These are phyloP conservation scores for Chloromyia formosa DNA, from an alignment of 2,888 invertebrate genomes.

Conservation along the genomic window DNA sequence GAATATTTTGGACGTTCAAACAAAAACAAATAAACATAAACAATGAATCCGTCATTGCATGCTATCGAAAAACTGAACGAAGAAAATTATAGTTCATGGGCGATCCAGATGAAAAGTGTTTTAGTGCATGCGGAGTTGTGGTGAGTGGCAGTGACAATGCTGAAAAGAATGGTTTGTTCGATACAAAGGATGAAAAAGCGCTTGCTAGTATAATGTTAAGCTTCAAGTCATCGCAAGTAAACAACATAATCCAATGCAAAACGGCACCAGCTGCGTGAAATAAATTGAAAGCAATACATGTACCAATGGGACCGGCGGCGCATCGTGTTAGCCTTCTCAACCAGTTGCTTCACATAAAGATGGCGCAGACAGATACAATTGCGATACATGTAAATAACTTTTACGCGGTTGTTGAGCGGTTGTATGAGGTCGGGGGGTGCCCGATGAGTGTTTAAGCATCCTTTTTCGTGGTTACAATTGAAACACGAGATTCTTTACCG, in stretches of 20 bases:
- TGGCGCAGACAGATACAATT: slow-evolving; percentile 42
- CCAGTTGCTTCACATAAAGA: slow-evolving; percentile 40
- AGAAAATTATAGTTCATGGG: slow-evolving; percentile 38
- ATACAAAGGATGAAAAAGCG: slow-evolving; percentile 20
- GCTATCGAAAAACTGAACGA: slow-evolving; percentile 18
- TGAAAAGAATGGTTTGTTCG: background rate
- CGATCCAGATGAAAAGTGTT: slow-evolving; percentile 39
- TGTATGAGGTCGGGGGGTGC: slow-evolving; percentile 46
- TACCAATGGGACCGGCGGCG: slow-evolving; percentile 47
- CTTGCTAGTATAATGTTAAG: slow-evolving; percentile 17
- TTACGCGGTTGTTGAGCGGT: slow-evolving; percentile 42
- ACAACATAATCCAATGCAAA: slow-evolving; percentile 48
- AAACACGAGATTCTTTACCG: slow-evolving; percentile 48
- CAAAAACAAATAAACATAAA: background rate
- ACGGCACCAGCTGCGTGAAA: slow-evolving; percentile 47
- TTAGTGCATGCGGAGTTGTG: slow-evolving; percentile 40
- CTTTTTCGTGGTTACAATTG: slow-evolving; percentile 50
- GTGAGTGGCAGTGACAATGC: slow-evolving; percentile 13
- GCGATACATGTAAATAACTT: slow-evolving; percentile 48
- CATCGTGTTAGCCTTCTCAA: slow-evolving; percentile 47
- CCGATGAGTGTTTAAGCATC: slow-evolving; percentile 45
- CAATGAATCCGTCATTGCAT: slow-evolving; percentile 15
- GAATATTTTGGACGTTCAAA: too few species aligned
- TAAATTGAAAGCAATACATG: slow-evolving; percentile 47
- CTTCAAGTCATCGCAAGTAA: slow-evolving; percentile 49